phyloP scores from a whole-genome alignment of 2,113 vertebrate genomes.

The Cynocephalus volans region DNA sequence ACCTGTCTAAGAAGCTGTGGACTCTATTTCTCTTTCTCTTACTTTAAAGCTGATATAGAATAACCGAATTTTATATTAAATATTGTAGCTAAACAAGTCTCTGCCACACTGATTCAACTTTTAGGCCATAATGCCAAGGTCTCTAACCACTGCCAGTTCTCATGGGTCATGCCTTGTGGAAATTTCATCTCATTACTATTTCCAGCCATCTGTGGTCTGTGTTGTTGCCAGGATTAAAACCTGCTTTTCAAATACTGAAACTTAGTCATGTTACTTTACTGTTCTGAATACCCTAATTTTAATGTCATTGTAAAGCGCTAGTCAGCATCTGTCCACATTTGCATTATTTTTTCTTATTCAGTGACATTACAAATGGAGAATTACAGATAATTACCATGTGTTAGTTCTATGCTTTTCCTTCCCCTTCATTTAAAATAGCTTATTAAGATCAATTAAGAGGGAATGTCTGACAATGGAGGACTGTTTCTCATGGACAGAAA shows the following conservation, averaged over 20 bases:
- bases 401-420: not conserved
- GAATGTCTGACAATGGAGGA: slow-evolving; percentile 61
- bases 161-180: not conserved
- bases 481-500: slow-evolving; percentile 51
- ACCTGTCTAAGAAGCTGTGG: not conserved
- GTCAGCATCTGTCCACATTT: slow-evolving; percentile 43
- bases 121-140: not conserved
- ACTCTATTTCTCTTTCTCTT: not conserved
- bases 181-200: not conserved
- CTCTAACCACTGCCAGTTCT: not conserved
- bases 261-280: not conserved
- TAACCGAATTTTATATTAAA: not conserved
- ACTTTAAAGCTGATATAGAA: not conserved
- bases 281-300: slow-evolving; percentile 66
- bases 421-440: slow-evolving; percentile 70
- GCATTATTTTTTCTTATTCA: slow-evolving; percentile 64
- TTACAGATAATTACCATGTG: slow-evolving; percentile 64
- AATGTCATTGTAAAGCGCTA: slow-evolving; percentile 33
- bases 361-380: slow-evolving; percentile 79
- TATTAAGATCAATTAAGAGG: slow-evolving; percentile 77
- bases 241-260: slow-evolving; percentile 49
- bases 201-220: not conserved
- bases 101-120: not conserved
- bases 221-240: slow-evolving; percentile 36
- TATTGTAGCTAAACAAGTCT: not conserved